phyloP scores from a whole-genome alignment of 2,888 invertebrate species.

The Rhagophthalmus giganteus region DNA sequence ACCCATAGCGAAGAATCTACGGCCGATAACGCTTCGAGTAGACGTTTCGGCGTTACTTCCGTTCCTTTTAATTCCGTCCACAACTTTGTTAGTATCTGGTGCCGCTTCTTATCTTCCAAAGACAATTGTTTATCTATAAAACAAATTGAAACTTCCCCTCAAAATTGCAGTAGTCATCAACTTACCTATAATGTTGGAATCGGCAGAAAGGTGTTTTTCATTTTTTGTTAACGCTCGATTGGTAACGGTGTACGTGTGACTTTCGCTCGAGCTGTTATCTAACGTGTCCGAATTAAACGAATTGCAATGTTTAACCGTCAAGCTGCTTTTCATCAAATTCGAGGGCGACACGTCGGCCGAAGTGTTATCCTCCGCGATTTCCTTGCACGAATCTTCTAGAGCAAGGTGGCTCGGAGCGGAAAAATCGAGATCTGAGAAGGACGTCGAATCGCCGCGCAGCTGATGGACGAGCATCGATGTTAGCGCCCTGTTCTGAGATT shows the following conservation, averaged over 20 bases:
- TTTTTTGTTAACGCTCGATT: constrained; percentile 39
- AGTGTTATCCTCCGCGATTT: constrained; percentile 35
- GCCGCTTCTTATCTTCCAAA: constrained; percentile 66
- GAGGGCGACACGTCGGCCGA: constrained; percentile 42
- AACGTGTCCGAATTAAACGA: constrained; percentile 54
- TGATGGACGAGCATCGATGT: constrained; percentile 71
- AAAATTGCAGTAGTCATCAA: too few species aligned
- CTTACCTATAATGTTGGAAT: constrained; percentile 48
- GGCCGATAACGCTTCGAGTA: constrained; percentile 65
- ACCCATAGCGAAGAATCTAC: constrained; percentile 71
- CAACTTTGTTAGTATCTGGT: constrained; percentile 65
- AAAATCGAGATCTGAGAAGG: constrained; percentile 30
- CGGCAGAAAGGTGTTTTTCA: constrained; percentile 50
- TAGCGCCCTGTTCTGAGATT: constrained; percentile 75
- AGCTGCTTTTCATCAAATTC: constrained; percentile 42
- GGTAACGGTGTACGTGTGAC: constrained; percentile 27
- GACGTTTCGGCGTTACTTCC: constrained; percentile 65
- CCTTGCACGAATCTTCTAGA: constrained; percentile 55
- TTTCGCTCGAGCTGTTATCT: constrained; percentile 34
- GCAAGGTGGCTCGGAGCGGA: constrained; percentile 53
- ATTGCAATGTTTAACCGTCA: constrained; percentile 52
- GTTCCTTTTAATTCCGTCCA: constrained; percentile 68
- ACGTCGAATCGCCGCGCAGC: constrained; percentile 54
- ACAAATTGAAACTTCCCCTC: too few species aligned
- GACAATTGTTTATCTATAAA: constrained; percentile 59